Base-by-base conservation (phyloP, 2,888 invertebrate species). In the Dicyrtoma fusca region DNA sequence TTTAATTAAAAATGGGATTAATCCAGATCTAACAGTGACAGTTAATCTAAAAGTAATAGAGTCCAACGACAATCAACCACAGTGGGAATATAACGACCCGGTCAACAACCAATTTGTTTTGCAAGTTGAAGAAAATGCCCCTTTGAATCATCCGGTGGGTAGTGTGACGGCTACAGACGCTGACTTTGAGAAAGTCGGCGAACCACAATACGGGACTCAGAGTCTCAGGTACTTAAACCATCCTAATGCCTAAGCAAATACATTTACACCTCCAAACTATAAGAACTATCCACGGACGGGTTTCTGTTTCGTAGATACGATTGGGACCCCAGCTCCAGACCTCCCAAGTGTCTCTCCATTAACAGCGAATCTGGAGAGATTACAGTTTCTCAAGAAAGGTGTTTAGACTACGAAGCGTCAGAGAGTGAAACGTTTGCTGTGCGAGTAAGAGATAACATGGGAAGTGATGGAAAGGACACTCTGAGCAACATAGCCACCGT, bases 181-280 rank as follows among this genome's bases (percentile, higher is more conserved):
- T 19, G 51, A 62, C 65, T 21, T 8, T 34, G 34, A 57, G 45
- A 73, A 25, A 25, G 42, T 69, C n/a, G 47, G 49, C 75, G 0
- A 23, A 26, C 3, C 26, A 55, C n/a, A n/a, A n/a, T n/a, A n/a
- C n/a, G n/a, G n/a, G n/a, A n/a, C n/a, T n/a, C n/a, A n/a, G n/a
- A n/a, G 44, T 26, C 49, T 23, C 1, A 17, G 5, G 10, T 25
- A 62, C 6, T 26, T 17, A 49, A n/a, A n/a, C n/a, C 49, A 17
- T 49, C 11, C 4, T 49, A 49, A 49, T 49, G 4, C 14, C 4
- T 49, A 49, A 49, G 17, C 49, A 17, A 11, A 49, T 4, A 49
- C 5, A 17, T 6, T 14, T 49, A 3, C 14, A 49, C 17, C 3
- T 17, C 3, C 49, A 49, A 49, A 14, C 11, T 3, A 17, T 49